Conservation (phyloP, 2,797 vertebrate species). For the Mus caroli region DNA sequence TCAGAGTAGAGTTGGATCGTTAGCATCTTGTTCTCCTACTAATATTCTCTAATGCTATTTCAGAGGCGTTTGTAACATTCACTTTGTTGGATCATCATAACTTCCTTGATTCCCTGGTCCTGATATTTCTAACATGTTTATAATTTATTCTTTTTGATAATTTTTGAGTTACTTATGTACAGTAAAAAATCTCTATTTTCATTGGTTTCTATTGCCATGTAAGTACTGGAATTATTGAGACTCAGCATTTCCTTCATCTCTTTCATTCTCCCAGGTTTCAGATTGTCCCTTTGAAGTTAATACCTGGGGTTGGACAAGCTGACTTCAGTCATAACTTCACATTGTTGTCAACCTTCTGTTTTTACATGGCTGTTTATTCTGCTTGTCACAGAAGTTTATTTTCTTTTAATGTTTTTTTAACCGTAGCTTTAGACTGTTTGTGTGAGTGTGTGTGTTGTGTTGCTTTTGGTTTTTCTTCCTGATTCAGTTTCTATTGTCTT, state of each 20-base stretch:
- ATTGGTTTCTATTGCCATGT: neutral
- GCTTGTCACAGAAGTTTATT: neutral
- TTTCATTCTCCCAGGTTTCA: neutral
- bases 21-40: neutral
- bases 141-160: slow-evolving; percentile 22
- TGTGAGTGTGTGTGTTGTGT: too few species aligned
- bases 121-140: neutral
- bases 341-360: neutral
- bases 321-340: neutral
- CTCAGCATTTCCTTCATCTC: neutral
- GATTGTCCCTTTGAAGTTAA: neutral
- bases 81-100: neutral
- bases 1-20: neutral
- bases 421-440: neutral
- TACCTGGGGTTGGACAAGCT: neutral
- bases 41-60: neutral
- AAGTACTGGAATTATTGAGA: neutral
- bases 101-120: neutral
- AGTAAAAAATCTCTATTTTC: neutral
- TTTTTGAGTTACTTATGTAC: neutral
- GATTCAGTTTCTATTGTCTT: slow-evolving; percentile 7
- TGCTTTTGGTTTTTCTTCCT: neutral
- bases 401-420: neutral
- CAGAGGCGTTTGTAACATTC: neutral
- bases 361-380: neutral